phyloP scores from a whole-genome alignment of 2,888 invertebrate species.

The Nasonovia ribisnigri region DNA sequence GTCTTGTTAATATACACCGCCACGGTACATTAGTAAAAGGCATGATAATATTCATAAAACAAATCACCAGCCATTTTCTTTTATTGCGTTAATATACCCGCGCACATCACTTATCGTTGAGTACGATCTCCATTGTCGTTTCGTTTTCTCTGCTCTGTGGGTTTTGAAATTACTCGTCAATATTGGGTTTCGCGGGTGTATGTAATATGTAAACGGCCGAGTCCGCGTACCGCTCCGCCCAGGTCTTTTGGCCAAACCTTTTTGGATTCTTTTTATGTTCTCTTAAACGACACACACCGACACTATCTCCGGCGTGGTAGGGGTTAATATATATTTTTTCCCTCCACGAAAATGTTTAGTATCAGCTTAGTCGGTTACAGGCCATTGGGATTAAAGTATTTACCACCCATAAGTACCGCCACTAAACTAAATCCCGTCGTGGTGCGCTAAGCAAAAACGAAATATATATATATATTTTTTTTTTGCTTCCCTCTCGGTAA shows the following conservation, averaged over 20 bases:
- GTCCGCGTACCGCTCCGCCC: neutral
- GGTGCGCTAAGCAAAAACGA: conserved; percentile 59
- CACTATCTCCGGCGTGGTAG: neutral
- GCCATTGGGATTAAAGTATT: conserved; percentile 60
- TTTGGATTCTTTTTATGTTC: conserved; percentile 36
- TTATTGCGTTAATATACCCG: conserved; percentile 29
- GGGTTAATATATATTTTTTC: conserved; percentile 47
- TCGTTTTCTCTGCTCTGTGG: neutral
- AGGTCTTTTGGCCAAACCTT: conserved; percentile 22
- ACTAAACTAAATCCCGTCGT: conserved; percentile 47
- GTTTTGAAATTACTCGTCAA: conserved; percentile 43
- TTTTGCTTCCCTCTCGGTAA: neutral
- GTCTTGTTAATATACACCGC: conserved; percentile 11
- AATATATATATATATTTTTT: neutral
- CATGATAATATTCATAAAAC: conserved; percentile 48
- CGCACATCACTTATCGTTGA: conserved; percentile 10
- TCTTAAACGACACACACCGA: conserved; percentile 34
- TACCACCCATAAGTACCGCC: conserved; percentile 49
- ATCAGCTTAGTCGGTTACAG: conserved; percentile 57
- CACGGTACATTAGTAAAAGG: neutral
- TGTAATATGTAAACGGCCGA: neutral
- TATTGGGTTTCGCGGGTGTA: neutral
- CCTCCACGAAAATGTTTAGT: conserved; percentile 29
- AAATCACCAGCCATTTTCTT: conserved; percentile 50
- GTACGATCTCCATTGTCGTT: conserved; percentile 17